These are phyloP conservation scores for Cryptocheilus praepositus DNA, from an alignment of 2,888 invertebrate species.

Conservation along the genomic window DNA sequence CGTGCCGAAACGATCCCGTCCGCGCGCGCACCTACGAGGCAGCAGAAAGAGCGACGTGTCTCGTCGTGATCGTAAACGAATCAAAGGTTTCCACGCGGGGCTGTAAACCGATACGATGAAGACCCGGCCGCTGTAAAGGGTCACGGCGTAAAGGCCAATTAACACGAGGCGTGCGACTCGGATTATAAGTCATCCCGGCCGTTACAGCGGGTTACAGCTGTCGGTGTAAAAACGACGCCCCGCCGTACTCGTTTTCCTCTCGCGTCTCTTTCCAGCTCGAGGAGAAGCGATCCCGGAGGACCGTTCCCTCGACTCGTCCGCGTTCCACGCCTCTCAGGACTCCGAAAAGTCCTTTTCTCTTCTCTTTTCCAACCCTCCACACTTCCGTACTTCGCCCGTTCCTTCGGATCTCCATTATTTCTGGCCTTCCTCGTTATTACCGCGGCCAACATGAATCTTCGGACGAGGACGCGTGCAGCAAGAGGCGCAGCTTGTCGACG, in stretches of 20 bases:
- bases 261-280: not conserved
- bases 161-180: conserved; percentile 64
- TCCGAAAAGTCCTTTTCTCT: not conserved
- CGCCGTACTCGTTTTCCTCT: conserved; percentile 13
- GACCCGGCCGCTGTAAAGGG: conserved; percentile 44
- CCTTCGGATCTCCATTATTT: conserved; percentile 12
- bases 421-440: not conserved
- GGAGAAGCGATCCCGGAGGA: too few relatives aligned
- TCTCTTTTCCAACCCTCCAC: conserved; percentile 3
- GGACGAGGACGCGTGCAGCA: not conserved
- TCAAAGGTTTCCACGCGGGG: conserved; percentile 59
- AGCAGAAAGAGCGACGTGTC: conserved; percentile 18
- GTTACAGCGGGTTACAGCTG: conserved; percentile 43
- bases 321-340: conserved; percentile 2
- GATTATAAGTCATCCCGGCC: conserved; percentile 60
- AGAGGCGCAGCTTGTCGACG: not conserved
- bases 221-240: conserved; percentile 28
- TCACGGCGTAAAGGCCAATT: conserved; percentile 65
- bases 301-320: too few relatives aligned
- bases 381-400: not conserved
- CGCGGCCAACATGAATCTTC: not conserved
- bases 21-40: conserved; percentile 17
- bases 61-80: conserved; percentile 63
- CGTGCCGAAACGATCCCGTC: conserved; percentile 44
- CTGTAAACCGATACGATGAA: conserved; percentile 69